Conservation (phyloP, 2,888 invertebrate species). For the Scaptomyza parva region DNA sequence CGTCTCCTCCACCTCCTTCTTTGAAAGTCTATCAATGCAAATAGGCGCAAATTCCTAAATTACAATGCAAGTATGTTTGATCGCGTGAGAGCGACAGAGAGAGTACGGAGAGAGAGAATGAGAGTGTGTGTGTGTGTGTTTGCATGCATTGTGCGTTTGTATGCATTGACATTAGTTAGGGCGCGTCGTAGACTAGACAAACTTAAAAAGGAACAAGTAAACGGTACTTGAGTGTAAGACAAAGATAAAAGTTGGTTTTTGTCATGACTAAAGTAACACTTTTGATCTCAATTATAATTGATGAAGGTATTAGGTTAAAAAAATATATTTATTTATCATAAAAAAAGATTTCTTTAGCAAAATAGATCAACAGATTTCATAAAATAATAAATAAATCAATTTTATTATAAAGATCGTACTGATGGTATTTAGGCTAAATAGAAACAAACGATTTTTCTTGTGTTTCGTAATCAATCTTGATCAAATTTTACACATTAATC, state of each 20-base stretch:
- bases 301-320: too few relatives aligned
- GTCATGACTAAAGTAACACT: background rate
- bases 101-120: background rate
- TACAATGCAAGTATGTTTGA: conserved; percentile 25
- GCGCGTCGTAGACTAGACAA: conserved; percentile 41
- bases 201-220: conserved; percentile 16
- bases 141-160: conserved; percentile 6
- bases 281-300: background rate
- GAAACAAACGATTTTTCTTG: background rate
- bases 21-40: conserved; percentile 52
- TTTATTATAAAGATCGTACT: background rate
- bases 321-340: too few relatives aligned
- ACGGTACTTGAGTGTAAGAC: background rate
- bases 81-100: background rate
- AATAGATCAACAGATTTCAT: too few relatives aligned
- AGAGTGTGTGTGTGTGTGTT: conserved; percentile 6
- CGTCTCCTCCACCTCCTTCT: background rate
- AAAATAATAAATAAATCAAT: background rate
- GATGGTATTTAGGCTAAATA: background rate
- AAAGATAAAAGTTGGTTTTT: conserved; percentile 5
- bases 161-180: conserved; percentile 29
- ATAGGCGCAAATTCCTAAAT: conserved; percentile 78
- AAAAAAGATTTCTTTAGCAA: too few relatives aligned
- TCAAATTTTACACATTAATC: background rate
- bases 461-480: background rate